phyloP scores from a whole-genome alignment of 2,797 vertebrate species.

The Apogon hyalosoma region DNA sequence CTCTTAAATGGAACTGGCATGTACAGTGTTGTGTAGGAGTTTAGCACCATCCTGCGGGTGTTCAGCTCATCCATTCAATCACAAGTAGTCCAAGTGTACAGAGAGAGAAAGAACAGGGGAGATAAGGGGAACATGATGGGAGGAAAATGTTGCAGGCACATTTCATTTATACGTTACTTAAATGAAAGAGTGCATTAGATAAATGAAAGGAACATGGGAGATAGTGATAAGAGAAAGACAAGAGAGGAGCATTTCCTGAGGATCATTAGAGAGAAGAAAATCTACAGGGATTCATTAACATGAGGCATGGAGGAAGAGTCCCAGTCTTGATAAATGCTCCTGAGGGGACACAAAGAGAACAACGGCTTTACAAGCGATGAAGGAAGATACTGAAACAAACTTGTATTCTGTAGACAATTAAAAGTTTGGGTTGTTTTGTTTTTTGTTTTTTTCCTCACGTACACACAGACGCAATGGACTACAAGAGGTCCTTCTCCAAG shows the following conservation, averaged over 20 bases:
- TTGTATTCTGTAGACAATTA: constrained; percentile 43
- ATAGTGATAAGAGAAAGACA: constrained; percentile 71
- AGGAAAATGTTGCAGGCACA: constrained; percentile 60
- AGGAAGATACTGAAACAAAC: constrained; percentile 33
- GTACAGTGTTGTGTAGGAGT: constrained; percentile 52
- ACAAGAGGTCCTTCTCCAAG: constrained; percentile 54
- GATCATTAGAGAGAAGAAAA: constrained; percentile 69
- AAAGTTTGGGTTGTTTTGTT: constrained; percentile 20
- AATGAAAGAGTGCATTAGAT: constrained; percentile 67
- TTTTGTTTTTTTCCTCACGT: neutral
- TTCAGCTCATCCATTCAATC: constrained; percentile 64
- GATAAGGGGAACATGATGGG: constrained; percentile 63
- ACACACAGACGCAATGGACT: constrained; percentile 18
- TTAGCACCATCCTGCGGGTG: constrained; percentile 52
- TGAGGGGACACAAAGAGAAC: constrained; percentile 52
- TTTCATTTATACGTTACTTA: constrained; percentile 66
- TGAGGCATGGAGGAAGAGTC: constrained; percentile 50
- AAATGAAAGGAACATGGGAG: constrained; percentile 67
- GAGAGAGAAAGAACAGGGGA: constrained; percentile 11
- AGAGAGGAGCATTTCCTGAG: constrained; percentile 60
- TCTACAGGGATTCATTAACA: constrained; percentile 71
- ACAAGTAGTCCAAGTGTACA: constrained; percentile 31
- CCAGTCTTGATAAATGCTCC: constrained; percentile 64
- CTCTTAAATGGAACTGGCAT: constrained; percentile 65
- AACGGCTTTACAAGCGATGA: constrained; percentile 53